Percentiles rank a stretch among this genome's conserved stretches.
phyloP scores from a whole-genome alignment of 2,797 vertebrate genomes.

The Prionace glauca region DNA sequence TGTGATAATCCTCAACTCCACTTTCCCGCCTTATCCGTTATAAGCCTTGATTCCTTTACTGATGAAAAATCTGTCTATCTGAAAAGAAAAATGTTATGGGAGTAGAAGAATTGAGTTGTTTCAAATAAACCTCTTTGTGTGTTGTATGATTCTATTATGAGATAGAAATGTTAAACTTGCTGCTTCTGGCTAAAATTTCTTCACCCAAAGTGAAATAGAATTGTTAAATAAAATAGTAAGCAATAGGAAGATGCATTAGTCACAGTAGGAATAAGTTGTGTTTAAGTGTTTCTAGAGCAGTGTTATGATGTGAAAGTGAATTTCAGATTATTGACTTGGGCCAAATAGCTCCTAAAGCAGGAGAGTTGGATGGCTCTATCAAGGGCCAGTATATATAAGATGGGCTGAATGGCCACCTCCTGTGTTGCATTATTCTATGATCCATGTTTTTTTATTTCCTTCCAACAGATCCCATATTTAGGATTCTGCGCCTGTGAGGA shows the following conservation, averaged over 20 bases:
- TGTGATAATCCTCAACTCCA: too few species aligned
- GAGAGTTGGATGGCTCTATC: neutral
- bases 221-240: neutral
- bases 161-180: neutral
- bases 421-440: neutral
- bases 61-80: neutral
- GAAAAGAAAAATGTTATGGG: neutral
- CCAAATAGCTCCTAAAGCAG: neutral
- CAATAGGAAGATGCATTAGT: neutral
- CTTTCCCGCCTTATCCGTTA: too few species aligned
- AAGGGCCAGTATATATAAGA: neutral
- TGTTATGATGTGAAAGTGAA: neutral
- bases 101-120: neutral
- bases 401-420: neutral
- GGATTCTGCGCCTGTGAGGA: conserved; percentile 96
- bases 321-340: neutral
- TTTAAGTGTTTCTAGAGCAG: neutral
- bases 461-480: conserved; percentile 85
- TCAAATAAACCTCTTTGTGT: neutral
- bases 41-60: too few species aligned
- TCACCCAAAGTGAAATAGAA: neutral
- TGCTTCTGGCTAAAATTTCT: neutral
- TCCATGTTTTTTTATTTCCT: neutral
- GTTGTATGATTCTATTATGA: neutral
- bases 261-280: neutral